phyloP scores from a whole-genome alignment of 2,113 vertebrate genomes.

The Pangasianodon hypophthalmus region DNA sequence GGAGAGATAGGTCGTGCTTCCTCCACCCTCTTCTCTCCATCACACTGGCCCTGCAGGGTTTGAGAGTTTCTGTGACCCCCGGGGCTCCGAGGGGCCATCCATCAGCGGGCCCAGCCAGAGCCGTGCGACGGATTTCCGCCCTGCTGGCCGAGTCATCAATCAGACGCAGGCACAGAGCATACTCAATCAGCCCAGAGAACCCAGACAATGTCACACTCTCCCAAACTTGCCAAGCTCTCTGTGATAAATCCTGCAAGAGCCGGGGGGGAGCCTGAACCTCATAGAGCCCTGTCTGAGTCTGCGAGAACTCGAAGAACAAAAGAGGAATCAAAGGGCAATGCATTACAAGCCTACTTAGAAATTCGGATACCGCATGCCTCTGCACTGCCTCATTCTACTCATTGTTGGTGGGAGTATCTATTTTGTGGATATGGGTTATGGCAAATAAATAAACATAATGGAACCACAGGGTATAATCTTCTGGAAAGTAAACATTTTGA shows the following conservation, averaged over 20 bases:
- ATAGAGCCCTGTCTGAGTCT: neutral
- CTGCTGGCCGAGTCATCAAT: constrained; percentile 73
- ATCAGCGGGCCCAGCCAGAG: constrained; percentile 68
- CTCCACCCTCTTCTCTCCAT: constrained; percentile 40
- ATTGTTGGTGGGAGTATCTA: neutral
- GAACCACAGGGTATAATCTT: neutral
- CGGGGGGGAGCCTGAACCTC: neutral
- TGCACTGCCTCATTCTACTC: neutral
- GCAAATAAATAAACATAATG: neutral
- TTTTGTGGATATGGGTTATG: too few relatives aligned
- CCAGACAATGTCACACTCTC: constrained; percentile 65
- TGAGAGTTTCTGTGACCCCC: constrained; percentile 63
- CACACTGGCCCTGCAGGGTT: constrained; percentile 54
- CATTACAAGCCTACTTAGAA: neutral
- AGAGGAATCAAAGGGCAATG: neutral
- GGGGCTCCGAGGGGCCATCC: constrained; percentile 71
- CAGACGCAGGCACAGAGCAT: constrained; percentile 69
- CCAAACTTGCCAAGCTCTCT: constrained; percentile 29
- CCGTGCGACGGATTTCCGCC: constrained; percentile 75
- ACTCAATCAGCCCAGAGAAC: constrained; percentile 69
- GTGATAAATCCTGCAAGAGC: constrained; percentile 34
- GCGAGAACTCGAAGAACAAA: neutral
- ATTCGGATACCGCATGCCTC: too few relatives aligned
- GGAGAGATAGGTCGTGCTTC: neutral
- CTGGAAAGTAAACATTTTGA: neutral